phyloP scores from a whole-genome alignment of 2,113 vertebrate species.

The Ptyas mucosa region DNA sequence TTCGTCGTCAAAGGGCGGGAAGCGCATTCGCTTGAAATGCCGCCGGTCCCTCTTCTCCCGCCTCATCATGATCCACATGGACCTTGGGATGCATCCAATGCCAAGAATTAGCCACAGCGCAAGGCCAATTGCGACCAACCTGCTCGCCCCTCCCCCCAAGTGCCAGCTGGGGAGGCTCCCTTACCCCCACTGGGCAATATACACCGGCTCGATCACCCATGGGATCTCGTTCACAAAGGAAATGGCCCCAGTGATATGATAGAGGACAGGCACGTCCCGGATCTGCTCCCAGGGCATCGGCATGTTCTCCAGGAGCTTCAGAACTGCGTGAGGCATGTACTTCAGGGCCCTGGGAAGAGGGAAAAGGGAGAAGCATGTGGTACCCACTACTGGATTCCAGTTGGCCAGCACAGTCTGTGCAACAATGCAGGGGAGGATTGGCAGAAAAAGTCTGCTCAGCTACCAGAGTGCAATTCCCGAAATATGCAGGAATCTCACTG shows the following conservation, averaged over 20 bases:
- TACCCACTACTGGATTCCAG: background rate
- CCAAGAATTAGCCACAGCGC: background rate
- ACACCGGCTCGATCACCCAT: conserved; percentile 98
- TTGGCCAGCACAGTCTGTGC: background rate
- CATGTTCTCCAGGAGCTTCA: conserved; percentile 98
- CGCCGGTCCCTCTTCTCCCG: conserved; percentile 94
- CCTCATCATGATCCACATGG: conserved; percentile 99
- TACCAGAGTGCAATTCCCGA: background rate
- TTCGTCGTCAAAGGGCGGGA: conserved; percentile 96
- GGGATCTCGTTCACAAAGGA: conserved; percentile 99
- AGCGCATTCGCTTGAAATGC: conserved; percentile 98
- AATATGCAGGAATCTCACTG: background rate
- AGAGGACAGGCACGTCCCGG: conserved; percentile 91
- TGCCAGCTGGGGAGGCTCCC: conserved; percentile 14
- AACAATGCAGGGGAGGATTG: background rate
- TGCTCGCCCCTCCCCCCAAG: background rate
- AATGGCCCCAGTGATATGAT: conserved; percentile 98
- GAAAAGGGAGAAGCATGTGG: background rate
- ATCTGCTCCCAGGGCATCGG: conserved; percentile 99
- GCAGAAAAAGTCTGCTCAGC: background rate
- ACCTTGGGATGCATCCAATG: conserved; percentile 61
- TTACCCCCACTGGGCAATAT: conserved; percentile 98
- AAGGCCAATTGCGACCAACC: background rate
- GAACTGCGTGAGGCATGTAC: conserved; percentile 98
- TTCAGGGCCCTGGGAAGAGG: conserved; percentile 83